Evolutionary conservation across 2,113 vertebrate genomes (phyloP), one percentile per base, ranked within the genome.

Genomic region (Neopipo cinnamomea): DNA sequence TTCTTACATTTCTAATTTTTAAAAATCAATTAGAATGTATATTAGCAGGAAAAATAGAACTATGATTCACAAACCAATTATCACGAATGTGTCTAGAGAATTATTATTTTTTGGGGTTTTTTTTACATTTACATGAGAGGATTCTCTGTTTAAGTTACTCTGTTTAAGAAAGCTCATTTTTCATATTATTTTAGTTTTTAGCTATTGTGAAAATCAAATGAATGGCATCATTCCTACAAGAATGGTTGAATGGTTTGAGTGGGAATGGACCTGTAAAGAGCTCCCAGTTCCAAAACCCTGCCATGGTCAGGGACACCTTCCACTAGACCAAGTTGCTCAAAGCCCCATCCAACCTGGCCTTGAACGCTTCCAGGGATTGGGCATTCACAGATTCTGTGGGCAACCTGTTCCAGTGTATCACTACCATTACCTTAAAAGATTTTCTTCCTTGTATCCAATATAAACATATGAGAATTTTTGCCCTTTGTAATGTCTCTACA

Each of bases 381-480:
- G 35, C 16, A 62, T 62, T 25, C 35, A 19, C 8, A 17, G 2
- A 18, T 46, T 30, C 46, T n/a, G 27, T 68, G 25, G 8, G 5
- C 10, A 58, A 15, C 14, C 8, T 3, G 1, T 6, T n/a, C 7
- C 1, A 0, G 14, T 11, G 6, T 61, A 27, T 67, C 14, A 47
- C 3, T 19, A 73, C 16, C 6, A 35, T 72, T 39, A 33, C 31
- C 4, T 14, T 50, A 27, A 77, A 76, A 79, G 2, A 12, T 14
- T 5, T 55, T 44, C 35, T 53, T 75, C 35, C 24, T 50, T 10
- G 2, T n/a, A 6, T 35, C 27, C 15, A 22, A 2, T 52, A 31
- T 52, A 77, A 67, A 52, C 20, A 27, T 3, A n/a, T 67, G n/a
- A 39, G 19, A 42, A 59, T 21, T 61, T 39, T 30, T 63, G 22